Evolutionary conservation across 2,888 invertebrate genomes (phyloP).

Genomic region (Papilio protenor): DNA sequence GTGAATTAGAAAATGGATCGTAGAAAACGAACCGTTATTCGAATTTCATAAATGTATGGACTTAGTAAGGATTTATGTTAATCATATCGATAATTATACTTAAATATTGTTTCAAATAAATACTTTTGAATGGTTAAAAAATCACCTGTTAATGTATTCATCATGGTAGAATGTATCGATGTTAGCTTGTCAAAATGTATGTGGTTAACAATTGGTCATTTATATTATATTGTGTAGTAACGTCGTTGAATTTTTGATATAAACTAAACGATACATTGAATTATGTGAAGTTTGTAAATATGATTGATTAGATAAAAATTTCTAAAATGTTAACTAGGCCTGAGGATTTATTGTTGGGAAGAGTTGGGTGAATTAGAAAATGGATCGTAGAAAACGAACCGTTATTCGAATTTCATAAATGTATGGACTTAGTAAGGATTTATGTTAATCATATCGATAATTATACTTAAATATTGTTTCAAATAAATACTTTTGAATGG

Average conservation of each 20-base stretch:
- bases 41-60: conserved; percentile 68
- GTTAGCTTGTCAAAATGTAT: conserved; percentile 80
- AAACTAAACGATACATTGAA: conserved; percentile 60
- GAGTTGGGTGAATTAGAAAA: conserved; percentile 53
- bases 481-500: conserved; percentile 73
- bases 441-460: conserved; percentile 81
- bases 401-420: conserved; percentile 72
- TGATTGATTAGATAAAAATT: conserved; percentile 62
- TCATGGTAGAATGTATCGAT: conserved; percentile 78
- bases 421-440: conserved; percentile 62
- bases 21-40: conserved; percentile 62
- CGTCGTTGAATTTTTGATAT: conserved; percentile 77
- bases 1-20: conserved; percentile 55
- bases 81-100: conserved; percentile 80
- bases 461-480: conserved; percentile 71
- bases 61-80: conserved; percentile 66
- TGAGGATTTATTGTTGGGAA: conserved; percentile 62
- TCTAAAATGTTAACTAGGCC: conserved; percentile 77
- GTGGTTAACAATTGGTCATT: conserved; percentile 72
- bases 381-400: conserved; percentile 56
- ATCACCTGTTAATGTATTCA: conserved; percentile 83
- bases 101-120: conserved; percentile 72
- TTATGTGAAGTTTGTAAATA: conserved; percentile 68
- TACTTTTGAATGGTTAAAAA: conserved; percentile 74
- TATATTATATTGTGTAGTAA: conserved; percentile 68